A percentile compares a stretch with the other conserved stretches of the same genome.
Evolutionary conservation across 2,113 vertebrate species (phyloP).

Genomic region (Paratilapia polleni): DNA sequence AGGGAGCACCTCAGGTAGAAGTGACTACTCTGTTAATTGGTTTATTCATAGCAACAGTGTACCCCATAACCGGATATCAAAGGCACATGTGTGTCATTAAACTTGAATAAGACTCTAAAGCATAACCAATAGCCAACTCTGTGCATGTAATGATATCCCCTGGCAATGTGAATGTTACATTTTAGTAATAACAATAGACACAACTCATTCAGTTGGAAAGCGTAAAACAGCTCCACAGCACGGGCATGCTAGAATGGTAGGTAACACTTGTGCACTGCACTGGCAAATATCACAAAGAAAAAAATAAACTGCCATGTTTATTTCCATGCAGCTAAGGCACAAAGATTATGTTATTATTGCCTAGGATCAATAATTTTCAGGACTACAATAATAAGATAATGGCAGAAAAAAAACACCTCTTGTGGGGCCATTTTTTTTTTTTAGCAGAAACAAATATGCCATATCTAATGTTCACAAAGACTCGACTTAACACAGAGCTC

Average conservation of each 20-base stretch:
- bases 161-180: conserved; percentile 9
- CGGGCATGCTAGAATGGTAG: neutral
- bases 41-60: conserved; percentile 55
- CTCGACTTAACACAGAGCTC: conserved; percentile 70
- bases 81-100: conserved; percentile 54
- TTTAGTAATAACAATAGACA: conserved; percentile 6
- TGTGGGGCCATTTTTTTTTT: conserved; percentile 32
- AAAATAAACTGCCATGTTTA: neutral
- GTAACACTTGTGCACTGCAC: neutral
- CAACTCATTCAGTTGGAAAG: neutral
- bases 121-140: conserved; percentile 11
- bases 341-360: neutral
- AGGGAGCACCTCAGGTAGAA: conserved; percentile 50
- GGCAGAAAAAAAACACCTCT: conserved; percentile 28
- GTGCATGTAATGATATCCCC: conserved; percentile 14
- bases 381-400: conserved; percentile 58
- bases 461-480: conserved; percentile 62
- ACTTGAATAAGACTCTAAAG: conserved; percentile 37
- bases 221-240: neutral
- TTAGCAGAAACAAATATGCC: conserved; percentile 50
- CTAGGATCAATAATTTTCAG: conserved; percentile 22
- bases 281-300: neutral
- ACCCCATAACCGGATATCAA: conserved; percentile 36
- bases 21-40: conserved; percentile 50
- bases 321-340: neutral